A percentile compares a stretch with the other conserved stretches of the same genome.
These are phyloP conservation scores for Polymixis flavicincta DNA, from an alignment of 2,888 invertebrate species.

Conservation along the genomic window DNA sequence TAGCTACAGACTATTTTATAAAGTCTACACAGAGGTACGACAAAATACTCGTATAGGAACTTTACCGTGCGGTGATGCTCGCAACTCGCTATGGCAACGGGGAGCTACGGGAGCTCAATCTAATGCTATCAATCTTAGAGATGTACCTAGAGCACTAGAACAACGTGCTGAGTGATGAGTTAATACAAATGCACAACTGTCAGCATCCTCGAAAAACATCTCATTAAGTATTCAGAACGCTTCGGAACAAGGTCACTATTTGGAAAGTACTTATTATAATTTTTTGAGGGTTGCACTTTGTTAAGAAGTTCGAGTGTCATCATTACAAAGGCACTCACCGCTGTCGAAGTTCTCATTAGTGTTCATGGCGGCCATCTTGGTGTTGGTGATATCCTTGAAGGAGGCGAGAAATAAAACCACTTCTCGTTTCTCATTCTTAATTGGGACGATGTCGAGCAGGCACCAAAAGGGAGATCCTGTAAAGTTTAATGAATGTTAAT, in stretches of 20 bases:
- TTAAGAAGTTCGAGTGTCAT: conserved; percentile 70
- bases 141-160: conserved; percentile 85
- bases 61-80: conserved; percentile 89
- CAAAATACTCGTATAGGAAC: conserved; percentile 79
- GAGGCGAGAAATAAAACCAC: conserved; percentile 98
- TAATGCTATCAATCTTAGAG: conserved; percentile 82
- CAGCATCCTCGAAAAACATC: conserved; percentile 64
- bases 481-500: conserved; percentile 73
- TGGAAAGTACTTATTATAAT: conserved; percentile 65
- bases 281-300: conserved; percentile 71
- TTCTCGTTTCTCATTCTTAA: conserved; percentile 99
- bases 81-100: conserved; percentile 83
- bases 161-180: conserved; percentile 83
- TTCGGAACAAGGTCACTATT: conserved; percentile 68
- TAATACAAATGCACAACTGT: conserved; percentile 76
- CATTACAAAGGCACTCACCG: conserved; percentile 92
- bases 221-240: conserved; percentile 65
- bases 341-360: conserved; percentile 96
- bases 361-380: conserved; percentile 96
- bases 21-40: conserved; percentile 72
- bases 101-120: conserved; percentile 86
- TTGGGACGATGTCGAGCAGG: conserved; percentile 98
- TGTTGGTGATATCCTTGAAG: conserved; percentile 98
- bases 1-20: conserved; percentile 76
- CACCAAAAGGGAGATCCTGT: conserved; percentile 98